These are phyloP conservation scores for Synergus umbraculus DNA, from an alignment of 2,888 invertebrate species.

Conservation along the genomic window DNA sequence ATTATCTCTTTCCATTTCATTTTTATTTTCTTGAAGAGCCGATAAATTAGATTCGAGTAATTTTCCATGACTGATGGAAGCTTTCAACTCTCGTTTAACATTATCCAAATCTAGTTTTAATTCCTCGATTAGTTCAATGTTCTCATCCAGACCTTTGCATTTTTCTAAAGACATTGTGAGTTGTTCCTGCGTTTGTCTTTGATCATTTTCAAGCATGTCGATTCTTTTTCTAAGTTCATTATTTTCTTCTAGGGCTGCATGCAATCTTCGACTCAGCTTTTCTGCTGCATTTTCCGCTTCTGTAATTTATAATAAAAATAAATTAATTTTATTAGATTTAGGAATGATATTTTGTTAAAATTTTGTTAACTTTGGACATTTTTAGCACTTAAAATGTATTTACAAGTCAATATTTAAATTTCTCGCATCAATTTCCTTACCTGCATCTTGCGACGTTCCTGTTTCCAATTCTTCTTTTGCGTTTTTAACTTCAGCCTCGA, in stretches of 20 bases:
- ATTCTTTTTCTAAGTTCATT: slow-evolving; percentile 74
- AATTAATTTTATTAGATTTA: no score
- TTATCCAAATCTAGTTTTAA: slow-evolving; percentile 67
- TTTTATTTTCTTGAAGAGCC: slow-evolving; percentile 74
- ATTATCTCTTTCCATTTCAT: slow-evolving; percentile 75
- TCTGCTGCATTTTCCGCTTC: slow-evolving; percentile 30
- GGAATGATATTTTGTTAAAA: no score
- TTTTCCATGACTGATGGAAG: slow-evolving; percentile 71
- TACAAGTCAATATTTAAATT: neutral
- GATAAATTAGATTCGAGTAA: slow-evolving; percentile 78
- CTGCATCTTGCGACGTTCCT: slow-evolving; percentile 31
- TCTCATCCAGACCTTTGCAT: slow-evolving; percentile 64
- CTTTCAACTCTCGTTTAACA: slow-evolving; percentile 72
- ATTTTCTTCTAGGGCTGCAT: slow-evolving; percentile 66
- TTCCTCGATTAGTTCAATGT: slow-evolving; percentile 63
- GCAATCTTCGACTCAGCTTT: slow-evolving; percentile 59
- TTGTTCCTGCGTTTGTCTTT: slow-evolving; percentile 65
- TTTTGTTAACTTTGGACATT: neutral
- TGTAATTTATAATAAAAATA: slow-evolving; percentile 35
- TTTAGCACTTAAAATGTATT: neutral
- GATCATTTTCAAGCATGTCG: slow-evolving; percentile 68
- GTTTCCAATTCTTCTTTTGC: slow-evolving; percentile 78
- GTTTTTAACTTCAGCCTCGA: slow-evolving; percentile 79
- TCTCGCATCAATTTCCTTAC: neutral
- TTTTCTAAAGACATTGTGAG: slow-evolving; percentile 62